Base-by-base conservation (phyloP, 2,797 vertebrate genomes). In the Semotilus atromaculatus region DNA sequence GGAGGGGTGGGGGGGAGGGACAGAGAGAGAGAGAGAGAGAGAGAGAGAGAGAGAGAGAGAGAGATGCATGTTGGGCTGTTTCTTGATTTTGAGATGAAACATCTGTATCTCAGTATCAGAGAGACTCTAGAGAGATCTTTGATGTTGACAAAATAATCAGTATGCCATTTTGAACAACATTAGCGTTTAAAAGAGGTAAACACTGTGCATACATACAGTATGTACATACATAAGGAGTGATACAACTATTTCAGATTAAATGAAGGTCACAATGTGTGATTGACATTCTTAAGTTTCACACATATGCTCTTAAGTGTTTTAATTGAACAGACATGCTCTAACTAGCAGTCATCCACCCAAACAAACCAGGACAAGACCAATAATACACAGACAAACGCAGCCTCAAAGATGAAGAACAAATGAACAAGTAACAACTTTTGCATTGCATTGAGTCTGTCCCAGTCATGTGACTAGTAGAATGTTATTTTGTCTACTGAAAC, bases 401-500 rank as follows among this genome's bases (percentile, higher is more conserved):
- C 53, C 23, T 26, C 4, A 19, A 60, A 77, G 74, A 11, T 6
- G 16, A n/a, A 60, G 7, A 23, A 60, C 23, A 38, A 60, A 19
- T 45, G 13, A 45, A 45, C 43, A 43, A 60, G 14, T 5, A 53
- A 60, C 40, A 82, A 74, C 11, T 43, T 73, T 21, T 90, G 91
- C 86, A 89, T 88, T 89, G 92, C 84, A 90, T 91, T 85, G 84
- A 93, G 92, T 90, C 89, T 89, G 87, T 89, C 90, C 85, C 91
- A 90, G 92, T 88, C 89, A 89, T 90, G 90, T 86, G 88, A 82
- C 89, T 90, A 94, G 90, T 90, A 40, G 90, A 93, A 92, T 92
- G 53, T 94, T 93, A 94, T 88, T 88, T 92, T 81, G 92, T 92
- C 90, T 94, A 88, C 90, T 92, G 90, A 87, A 45, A 90, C 88